Percentiles rank a stretch among this genome's conserved stretches.
Evolutionary conservation across 2,113 vertebrate genomes (phyloP).

Genomic region (Asarcornis scutulata): DNA sequence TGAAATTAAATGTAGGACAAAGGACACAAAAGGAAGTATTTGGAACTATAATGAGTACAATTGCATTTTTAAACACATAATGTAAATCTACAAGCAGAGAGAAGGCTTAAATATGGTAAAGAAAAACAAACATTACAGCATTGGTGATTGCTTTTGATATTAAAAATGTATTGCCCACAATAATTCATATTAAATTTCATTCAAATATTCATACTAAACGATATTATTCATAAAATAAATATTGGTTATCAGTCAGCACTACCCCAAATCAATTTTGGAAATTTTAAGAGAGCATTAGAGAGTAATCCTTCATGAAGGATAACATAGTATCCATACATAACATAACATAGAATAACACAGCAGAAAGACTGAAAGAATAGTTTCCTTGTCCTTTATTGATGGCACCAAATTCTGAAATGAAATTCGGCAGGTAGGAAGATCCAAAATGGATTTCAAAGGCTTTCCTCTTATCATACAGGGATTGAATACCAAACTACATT

Average conservation of each 20-base stretch:
- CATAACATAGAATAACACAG: too few relatives aligned
- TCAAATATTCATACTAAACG: background rate
- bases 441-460: constrained; percentile 5
- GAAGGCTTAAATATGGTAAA: background rate
- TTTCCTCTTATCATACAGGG: background rate
- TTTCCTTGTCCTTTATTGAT: background rate
- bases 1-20: background rate
- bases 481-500: background rate
- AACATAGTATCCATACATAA: background rate
- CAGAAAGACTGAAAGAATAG: background rate
- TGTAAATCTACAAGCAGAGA: background rate
- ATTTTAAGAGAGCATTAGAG: background rate
- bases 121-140: background rate
- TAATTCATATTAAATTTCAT: background rate
- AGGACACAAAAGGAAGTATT: background rate
- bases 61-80: background rate
- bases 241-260: background rate
- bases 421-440: background rate
- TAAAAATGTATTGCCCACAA: constrained; percentile 6
- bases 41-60: background rate
- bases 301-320: background rate
- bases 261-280: background rate
- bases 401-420: background rate
- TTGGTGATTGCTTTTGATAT: background rate
- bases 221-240: constrained; percentile 10